Base-by-base conservation (phyloP, 2,113 vertebrate species). In the Takifugu flavidus region DNA sequence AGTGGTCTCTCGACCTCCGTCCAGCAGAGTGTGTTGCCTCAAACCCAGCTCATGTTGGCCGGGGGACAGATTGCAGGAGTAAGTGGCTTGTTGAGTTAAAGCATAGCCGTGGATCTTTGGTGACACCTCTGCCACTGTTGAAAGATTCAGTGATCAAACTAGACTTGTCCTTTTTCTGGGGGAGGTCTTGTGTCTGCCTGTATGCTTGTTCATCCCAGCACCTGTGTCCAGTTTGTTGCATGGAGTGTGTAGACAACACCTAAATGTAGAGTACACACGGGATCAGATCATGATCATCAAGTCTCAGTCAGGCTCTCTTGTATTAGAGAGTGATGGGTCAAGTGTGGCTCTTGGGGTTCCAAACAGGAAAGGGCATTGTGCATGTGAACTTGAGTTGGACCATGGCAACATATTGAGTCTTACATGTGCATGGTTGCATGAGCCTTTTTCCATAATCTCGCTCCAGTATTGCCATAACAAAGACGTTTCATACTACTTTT, bases 11-110 rank as follows among this genome's bases (percentile, higher is more conserved):
- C 91, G 84, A 93, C 92, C 88, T 93, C 94, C 84, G 91, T 90
- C 92, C 94, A 95, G 93, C 94, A 97, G 92, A 92, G 92, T 45
- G 90, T 91, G 82, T 91, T 96, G 87, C 94, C 94, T 87, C 95
- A 96, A 90, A 94, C 95, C 65, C 95, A 95, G 91, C 93, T 98
- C 65, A 97, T 97, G 95, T 92, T 98, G 92, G 93, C 94, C 59
- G 94, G 95, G 89, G 95, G 95, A 89, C 95, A 96, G 91, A 95
- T 98, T 91, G 94, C 95, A 65, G 95, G 96, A 93, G 94, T 98
- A 93, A 95, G 95, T 93, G 80, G 64, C 78, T 56, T 62, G 60
- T 59, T 79, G 62, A 55, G 56, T 65, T 71, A 49, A 64, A 62
- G 62, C 43, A 6, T 42, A 29, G 56, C 65, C 65, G 54, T 64